Percentiles rank a stretch among this genome's conserved stretches.
phyloP scores from a whole-genome alignment of 2,113 vertebrate species.

The Nerophis lumbriciformis region DNA sequence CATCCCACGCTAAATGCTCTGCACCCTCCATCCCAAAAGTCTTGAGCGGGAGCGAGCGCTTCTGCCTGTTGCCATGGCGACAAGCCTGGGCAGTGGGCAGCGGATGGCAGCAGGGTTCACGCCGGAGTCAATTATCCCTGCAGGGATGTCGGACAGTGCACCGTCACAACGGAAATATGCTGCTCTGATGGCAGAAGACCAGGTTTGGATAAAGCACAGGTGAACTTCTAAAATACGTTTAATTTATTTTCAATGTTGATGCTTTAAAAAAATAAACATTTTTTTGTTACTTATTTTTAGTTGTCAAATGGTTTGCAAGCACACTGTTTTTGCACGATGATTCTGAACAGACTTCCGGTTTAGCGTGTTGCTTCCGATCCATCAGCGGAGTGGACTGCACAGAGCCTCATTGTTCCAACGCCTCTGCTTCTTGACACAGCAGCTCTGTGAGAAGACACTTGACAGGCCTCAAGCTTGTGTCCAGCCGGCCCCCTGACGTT shows the following conservation, averaged over 20 bases:
- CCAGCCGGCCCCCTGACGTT: constrained; percentile 4
- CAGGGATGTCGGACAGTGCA: constrained; percentile 1
- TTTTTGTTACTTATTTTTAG: no score
- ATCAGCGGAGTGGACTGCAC: not conserved
- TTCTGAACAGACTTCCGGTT: no score
- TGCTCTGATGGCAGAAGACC: constrained; percentile 3
- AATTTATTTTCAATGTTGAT: not conserved
- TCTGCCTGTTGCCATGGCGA: constrained; percentile 45
- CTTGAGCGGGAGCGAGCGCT: not conserved
- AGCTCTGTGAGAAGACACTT: constrained; percentile 23
- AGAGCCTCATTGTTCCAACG: constrained; percentile 2
- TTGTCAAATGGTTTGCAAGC: no score
- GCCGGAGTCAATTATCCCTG: constrained; percentile 16
- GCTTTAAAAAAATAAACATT: not conserved
- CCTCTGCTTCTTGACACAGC: constrained; percentile 21
- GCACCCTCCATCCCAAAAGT: no score
- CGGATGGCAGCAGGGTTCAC: constrained; percentile 23
- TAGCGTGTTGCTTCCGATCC: no score
- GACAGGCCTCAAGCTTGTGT: constrained; percentile 5
- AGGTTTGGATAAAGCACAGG: not conserved
- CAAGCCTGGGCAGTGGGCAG: constrained; percentile 16
- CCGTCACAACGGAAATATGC: constrained; percentile 8
- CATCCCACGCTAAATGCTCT: not conserved
- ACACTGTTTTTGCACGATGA: no score
- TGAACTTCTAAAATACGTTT: no score